Evolutionary conservation across 2,888 invertebrate genomes (phyloP), one percentile per base, ranked within the genome.

Genomic region (Stegana nigrithorax): DNA sequence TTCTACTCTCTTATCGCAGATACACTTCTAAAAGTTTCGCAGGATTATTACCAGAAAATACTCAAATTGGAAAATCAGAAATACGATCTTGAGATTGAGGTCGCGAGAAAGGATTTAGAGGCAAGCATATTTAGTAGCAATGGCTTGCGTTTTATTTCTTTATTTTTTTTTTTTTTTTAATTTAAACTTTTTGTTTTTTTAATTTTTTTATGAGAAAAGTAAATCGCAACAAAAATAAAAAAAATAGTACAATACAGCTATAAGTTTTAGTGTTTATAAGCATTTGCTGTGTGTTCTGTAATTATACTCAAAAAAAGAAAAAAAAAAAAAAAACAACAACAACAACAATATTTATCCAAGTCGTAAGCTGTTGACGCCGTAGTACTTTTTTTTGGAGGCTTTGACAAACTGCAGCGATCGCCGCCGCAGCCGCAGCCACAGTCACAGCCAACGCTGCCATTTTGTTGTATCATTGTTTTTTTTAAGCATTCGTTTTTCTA

Each of bases 41-140:
- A 81, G 71, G 80, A 81, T 73, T 85, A 83, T 81, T 73, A 86
- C 78, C 76, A 69, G 73, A 84, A 82, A 72, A 83, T 84, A 71
- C 76, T 76, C 65, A 80, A 79, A 76, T 83, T 86, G 85, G 85
- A 86, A 83, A 81, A 82, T 78, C 77, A 93, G 89, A 98, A 98
- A 90, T 98, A 95, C 90, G 98, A 99, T 90, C 92, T 96, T 89
- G 98, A 99, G 90, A 91, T 92, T 89, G 95, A 95, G 89, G 96
- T 97, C 88, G 91, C 94, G 88, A 93, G 92, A 89, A 97, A 94
- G 92, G 95, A 95, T 87, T 90, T 93, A 87, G 97, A 98, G 95
- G 97, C 97, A 90, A 89, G 90, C 85, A 42, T 60, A 63, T 39
- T 55, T 55, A 32, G 32, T 45, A 32, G 19, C 21, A 4, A 47